A percentile compares a stretch with the other conserved stretches of the same genome.
phyloP scores from a whole-genome alignment of 2,888 invertebrate species.

The Cataglyphis altisquamis region DNA sequence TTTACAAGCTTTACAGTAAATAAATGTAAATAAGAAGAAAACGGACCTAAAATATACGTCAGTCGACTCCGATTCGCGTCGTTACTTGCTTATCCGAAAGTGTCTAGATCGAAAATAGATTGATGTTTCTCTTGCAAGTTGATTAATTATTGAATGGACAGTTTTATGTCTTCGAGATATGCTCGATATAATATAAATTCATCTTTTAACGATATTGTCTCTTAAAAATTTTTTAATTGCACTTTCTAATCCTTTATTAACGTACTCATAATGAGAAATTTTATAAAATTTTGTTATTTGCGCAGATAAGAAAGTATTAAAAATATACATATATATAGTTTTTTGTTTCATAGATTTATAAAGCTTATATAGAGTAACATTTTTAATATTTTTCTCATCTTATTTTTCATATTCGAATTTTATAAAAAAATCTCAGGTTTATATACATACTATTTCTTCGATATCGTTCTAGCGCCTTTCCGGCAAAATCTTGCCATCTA shows the following conservation, averaged over 20 bases:
- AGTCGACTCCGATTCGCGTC: slow-evolving; percentile 33
- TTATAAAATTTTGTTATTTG: background rate
- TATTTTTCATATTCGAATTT: slow-evolving; percentile 3
- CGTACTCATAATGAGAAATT: background rate
- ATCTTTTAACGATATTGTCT: background rate
- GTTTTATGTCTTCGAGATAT: slow-evolving; percentile 1
- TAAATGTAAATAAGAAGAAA: slow-evolving; percentile 37
- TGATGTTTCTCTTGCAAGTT: slow-evolving; percentile 15
- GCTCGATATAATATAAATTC: slow-evolving; percentile 9
- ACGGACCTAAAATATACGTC: slow-evolving; percentile 1
- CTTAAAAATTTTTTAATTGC: background rate
- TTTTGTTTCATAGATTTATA: background rate
- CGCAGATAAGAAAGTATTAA: background rate
- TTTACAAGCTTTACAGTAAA: slow-evolving; percentile 20
- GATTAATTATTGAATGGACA: background rate
- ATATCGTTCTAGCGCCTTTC: slow-evolving; percentile 16
- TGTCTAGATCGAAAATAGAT: slow-evolving; percentile 28
- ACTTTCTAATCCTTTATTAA: background rate
- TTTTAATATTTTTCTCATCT: background rate
- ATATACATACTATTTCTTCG: slow-evolving; percentile 39
- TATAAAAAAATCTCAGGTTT: slow-evolving; percentile 47
- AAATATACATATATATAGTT: background rate
- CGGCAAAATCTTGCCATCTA: slow-evolving; percentile 33
- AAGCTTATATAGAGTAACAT: slow-evolving; percentile 8
- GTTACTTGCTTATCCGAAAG: slow-evolving; percentile 19